Evolutionary conservation across 1,140 invertebrate genomes (phyloP), one percentile per base, ranked within the genome.

Genomic region (Tribolium castaneum): DNA sequence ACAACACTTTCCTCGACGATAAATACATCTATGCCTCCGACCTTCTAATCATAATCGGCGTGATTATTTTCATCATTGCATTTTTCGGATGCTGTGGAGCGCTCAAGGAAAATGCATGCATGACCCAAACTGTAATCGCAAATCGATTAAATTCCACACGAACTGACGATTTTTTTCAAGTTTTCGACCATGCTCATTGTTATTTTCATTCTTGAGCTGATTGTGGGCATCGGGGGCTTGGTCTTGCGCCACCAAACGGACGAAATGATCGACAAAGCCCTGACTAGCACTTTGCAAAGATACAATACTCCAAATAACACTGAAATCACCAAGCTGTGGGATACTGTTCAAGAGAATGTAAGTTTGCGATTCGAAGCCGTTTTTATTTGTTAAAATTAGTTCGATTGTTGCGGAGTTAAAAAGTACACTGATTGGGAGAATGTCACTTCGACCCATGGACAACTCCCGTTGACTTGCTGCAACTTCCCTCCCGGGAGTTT

Each of bases 11-110:
- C 83, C 87, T 92, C 78, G 91, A 92, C 83, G 82, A 87, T 75
- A 85, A 83, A 72, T 91, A 94, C 82, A 92, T 92, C 79, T 92
- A 93, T 0, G 91, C 90, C 9, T 93, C 94, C 9, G 90, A 95
- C 54, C 88, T 96, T 22, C 90, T 96, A 80, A 95, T 96, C 82
- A 90, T 94, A 78, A 91, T 95, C 13, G 95, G 94, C 10, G 86
- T 92, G 6, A 90, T 95, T 56, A 92, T 96, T 80, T 94, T 95
- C 84, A 88, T 95, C 49, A 93, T 95, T 7, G 93, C 94, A 22
- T 95, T 96, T 89, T 93, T 96, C 78, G 95, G 95, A 78, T 97
- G 95, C 87, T 96, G 94, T 80, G 95, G 95, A 13, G 95, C 95
- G 12, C 87, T 95, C 1, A 94, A 94, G 83, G 94, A 96, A 86